Evolutionary conservation across 2,113 vertebrate species (phyloP), one percentile per base, ranked within the genome.

Genomic region (Bos javanicus): DNA sequence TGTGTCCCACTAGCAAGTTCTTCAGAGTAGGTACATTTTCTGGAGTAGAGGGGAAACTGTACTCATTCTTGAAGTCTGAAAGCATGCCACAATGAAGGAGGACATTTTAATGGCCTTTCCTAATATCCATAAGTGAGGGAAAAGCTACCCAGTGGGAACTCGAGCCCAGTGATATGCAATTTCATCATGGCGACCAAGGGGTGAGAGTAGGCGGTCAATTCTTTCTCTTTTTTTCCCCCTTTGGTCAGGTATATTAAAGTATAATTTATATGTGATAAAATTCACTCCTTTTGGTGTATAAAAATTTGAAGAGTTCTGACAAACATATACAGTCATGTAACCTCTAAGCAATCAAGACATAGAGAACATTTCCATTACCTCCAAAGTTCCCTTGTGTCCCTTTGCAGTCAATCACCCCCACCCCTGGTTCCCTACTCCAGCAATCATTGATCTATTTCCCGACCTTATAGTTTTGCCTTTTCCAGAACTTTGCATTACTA

Each of bases 221-320:
- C 12, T 64, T 26, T 89, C 48, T 30, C 80, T 36, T 60, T 84
- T 60, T 82, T 14, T 39, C 2, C 0, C 0, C 4, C 17, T 81
- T 88, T 80, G 25, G n/a, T 56, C 33, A 86, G 15, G 3, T 57
- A 2, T 21, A 94, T 11, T 62, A 36, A 82, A 76, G 10, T 12
- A 76, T 54, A 94, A 94, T 85, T 92, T 28, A 82, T 6, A 90
- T 46, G 78, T 21, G 11, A 89, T 62, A 78, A 78, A 91, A 88
- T n/a, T 56, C 36, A 89, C 39, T 25, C 13, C 16, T 80, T 71
- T 84, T 16, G 78, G 33, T 36, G 14, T 59, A 87, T 6, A 81
- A n/a, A n/a, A n/a, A 52, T 62, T 84, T 39, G 30, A 78, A 96
- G 90, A n/a, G 12, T 89, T 96, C 97, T 74, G n/a, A 60, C 23